Evolutionary conservation across 1,140 invertebrate genomes (phyloP), one percentile per base, ranked within the genome.

Genomic region (Apis dorsata): DNA sequence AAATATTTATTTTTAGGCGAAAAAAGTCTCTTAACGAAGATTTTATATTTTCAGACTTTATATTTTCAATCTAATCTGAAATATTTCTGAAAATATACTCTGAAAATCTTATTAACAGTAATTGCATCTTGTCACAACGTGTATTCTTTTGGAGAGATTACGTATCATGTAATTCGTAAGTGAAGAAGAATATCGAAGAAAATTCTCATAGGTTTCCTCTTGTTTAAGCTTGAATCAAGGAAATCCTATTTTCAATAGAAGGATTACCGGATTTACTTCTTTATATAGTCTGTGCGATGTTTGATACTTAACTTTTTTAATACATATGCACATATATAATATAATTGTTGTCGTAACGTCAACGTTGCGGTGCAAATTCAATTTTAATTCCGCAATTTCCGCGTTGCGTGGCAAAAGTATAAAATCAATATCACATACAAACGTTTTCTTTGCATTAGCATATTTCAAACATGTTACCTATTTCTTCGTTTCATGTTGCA

Each of bases 401-500:
- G 10, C 55, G 78, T 80, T 65, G 28, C 78, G 21, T 44, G 49
- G 34, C 34, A 17, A 73, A 53, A 24, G 51, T 1, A 5, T 51
- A 72, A 79, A 51, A 80, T 80, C 69, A 28, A 80, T 80, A 73
- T 17, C 59, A 0, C 5, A 4, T 7, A 44, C 28, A 63, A 17
- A 3, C 12, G 8, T 57, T n/a, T 73, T 59, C 28, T 73, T 73
- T 24, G 15, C 15, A 44, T 59, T 44, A n/a, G 5, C 53, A 10
- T 0, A 11, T n/a, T 49, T 11, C 19, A 71, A 71, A 79, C 19
- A 49, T 9, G 10, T 1, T 1, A 4, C 24, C 21, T 7, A 55
- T 21, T 10, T 2, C 11, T 44, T 44, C 21, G 21, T 8, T 49
- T 68, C 11, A 10, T 9, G 1, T n/a, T 69, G 21, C 2, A 3